A percentile compares a stretch with the other conserved stretches of the same genome.
Conservation (phyloP, 2,888 invertebrate species). For the Teinopalpus imperialis region DNA sequence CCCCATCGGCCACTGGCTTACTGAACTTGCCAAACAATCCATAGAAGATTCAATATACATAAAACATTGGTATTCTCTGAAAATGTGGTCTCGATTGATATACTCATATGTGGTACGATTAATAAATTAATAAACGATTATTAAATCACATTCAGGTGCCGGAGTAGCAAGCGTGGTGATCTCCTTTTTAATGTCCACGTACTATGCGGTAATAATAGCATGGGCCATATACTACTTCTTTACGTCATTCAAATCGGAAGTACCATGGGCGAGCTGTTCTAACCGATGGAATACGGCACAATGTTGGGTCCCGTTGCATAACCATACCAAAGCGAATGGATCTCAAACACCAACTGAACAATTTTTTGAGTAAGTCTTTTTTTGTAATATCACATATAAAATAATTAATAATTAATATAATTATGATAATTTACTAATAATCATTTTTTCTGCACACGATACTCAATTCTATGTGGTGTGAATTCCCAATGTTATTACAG, state of each 20-base stretch:
- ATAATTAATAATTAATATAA: too few species aligned
- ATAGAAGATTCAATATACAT: too few species aligned
- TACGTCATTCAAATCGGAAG: slow-evolving; percentile 92
- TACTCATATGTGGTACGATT: too few species aligned
- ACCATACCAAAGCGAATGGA: slow-evolving; percentile 85
- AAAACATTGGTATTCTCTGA: too few species aligned
- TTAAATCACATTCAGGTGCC: slow-evolving; percentile 92
- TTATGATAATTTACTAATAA: too few species aligned
- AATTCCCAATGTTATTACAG: too few species aligned
- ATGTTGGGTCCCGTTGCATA: slow-evolving; percentile 90
- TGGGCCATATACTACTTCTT: slow-evolving; percentile 97
- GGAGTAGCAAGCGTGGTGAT: slow-evolving; percentile 96
- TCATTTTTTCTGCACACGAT: too few species aligned
- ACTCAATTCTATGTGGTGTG: too few species aligned
- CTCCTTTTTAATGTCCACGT: slow-evolving; percentile 96
- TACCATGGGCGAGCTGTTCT: slow-evolving; percentile 94
- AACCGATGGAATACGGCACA: slow-evolving; percentile 92
- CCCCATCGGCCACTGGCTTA: too few species aligned
- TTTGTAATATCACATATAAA: neutral
- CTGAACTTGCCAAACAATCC: too few species aligned
- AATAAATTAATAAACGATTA: too few species aligned
- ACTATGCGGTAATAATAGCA: slow-evolving; percentile 97
- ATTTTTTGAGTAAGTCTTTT: slow-evolving; percentile 90
- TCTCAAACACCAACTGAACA: slow-evolving; percentile 94
- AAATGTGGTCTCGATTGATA: too few species aligned